These are phyloP conservation scores for Saturnia japonica DNA, from an alignment of 2,888 invertebrate species.

Conservation along the genomic window DNA sequence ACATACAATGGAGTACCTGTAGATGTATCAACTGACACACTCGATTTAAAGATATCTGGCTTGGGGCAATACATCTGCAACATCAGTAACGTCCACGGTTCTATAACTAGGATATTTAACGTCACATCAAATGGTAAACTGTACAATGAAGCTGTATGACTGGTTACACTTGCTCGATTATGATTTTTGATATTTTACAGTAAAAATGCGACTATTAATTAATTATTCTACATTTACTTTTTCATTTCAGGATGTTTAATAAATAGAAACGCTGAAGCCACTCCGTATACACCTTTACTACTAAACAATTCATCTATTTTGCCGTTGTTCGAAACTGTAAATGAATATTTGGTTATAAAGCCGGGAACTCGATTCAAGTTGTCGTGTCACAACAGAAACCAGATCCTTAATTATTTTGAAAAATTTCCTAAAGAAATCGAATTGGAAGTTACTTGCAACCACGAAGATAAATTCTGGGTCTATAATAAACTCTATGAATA, in stretches of 20 bases:
- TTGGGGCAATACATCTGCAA: conserved; percentile 35
- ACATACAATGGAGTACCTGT: conserved; percentile 30
- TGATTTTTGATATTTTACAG: background rate
- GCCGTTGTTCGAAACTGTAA: conserved; percentile 23
- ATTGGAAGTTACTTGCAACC: conserved; percentile 30
- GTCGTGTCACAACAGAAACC: conserved; percentile 27
- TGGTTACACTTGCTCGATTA: background rate
- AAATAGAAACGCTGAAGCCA: conserved; percentile 21
- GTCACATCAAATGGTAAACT: conserved; percentile 34
- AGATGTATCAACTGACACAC: background rate
- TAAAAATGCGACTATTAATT: too few species aligned
- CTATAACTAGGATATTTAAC: conserved; percentile 27
- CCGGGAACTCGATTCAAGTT: conserved; percentile 26
- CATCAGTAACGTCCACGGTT: conserved; percentile 33
- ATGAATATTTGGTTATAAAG: conserved; percentile 23
- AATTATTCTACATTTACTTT: background rate
- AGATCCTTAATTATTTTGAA: conserved; percentile 27
- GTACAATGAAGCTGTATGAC: background rate
- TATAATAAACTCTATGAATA: conserved; percentile 27
- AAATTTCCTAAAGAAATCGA: conserved; percentile 24
- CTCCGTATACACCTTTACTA: conserved; percentile 29
- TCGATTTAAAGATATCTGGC: conserved; percentile 11
- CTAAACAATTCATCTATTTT: conserved; percentile 26
- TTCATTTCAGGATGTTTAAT: conserved; percentile 38
- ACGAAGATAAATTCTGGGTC: conserved; percentile 29